Evolutionary conservation across 2,888 invertebrate species (phyloP), one percentile per base, ranked within the genome.

Genomic region (Drosophila paracracens): DNA sequence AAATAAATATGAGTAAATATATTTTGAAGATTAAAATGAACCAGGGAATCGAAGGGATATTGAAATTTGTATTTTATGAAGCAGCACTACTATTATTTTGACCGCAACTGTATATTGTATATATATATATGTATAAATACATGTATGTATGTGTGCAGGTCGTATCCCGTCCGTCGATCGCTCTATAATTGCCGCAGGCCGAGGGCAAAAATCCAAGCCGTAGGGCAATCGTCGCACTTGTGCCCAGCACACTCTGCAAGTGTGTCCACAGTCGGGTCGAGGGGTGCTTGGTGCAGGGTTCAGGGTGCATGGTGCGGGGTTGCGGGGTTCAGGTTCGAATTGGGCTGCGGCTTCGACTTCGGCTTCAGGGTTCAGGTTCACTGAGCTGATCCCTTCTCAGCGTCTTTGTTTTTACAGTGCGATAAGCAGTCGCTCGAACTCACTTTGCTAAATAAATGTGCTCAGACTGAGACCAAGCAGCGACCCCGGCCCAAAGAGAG

Each of bases 241-340:
- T 89, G 88, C 84, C 76, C 71, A 84, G 88, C 88, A 89, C 90
- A 90, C 88, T 90, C 88, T 87, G 82, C 81, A 87, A 90, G 87
- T 89, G 89, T 89, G 84, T 81, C 83, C 33, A 57, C 16, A 31
- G 18, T 35, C 31, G 62, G 31, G 21, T 64, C 58, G 76, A 61
- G 62, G 25, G 46, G 25, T 40, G n/a, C 43, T 1, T 0, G 43
- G 21, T 43, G 11, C 43, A 11, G 4, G 21, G 11, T 21, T 8
- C 43, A 4, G 11, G 43, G 43, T 38, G 38, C 38, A 0, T 0
- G 25, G 21, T 46, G 43, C 21, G 13, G 21, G 11, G 43, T 7
- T 46, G 21, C 46, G 21, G 16, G 46, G 25, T 46, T 46, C 46
- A 46, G 21, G 46, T 16, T 46, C 46, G 25, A 46, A 46, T 46